phyloP scores from a whole-genome alignment of 2,797 vertebrate genomes.

The Fundulus diaphanus region DNA sequence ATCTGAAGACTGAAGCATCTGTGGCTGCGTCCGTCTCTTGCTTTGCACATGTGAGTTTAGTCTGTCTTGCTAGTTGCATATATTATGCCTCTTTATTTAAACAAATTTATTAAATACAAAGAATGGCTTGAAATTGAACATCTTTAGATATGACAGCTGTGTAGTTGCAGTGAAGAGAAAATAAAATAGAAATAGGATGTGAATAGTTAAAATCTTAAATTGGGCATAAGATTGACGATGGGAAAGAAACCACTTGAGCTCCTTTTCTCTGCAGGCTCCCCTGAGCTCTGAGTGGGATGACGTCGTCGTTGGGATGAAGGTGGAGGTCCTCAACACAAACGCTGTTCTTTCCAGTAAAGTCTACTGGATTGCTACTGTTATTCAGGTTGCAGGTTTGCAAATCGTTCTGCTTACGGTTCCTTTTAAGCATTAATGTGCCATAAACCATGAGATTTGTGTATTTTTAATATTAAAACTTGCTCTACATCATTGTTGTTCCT shows the following conservation, averaged over 20 bases:
- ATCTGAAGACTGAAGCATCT: slow-evolving; percentile 88
- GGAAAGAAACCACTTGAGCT: not conserved
- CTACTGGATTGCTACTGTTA: slow-evolving; percentile 94
- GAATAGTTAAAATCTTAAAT: not conserved
- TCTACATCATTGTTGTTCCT: not conserved
- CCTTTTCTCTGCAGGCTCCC: slow-evolving; percentile 80
- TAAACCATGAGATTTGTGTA: not conserved
- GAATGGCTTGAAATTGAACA: not conserved
- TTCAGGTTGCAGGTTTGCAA: slow-evolving; percentile 87
- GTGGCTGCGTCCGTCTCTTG: slow-evolving; percentile 90
- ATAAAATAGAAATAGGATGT: not conserved
- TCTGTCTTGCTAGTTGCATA: not conserved
- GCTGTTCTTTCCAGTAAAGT: slow-evolving; percentile 92
- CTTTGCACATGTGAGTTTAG: slow-evolving; percentile 92
- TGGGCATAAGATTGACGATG: not conserved
- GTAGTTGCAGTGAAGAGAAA: not conserved
- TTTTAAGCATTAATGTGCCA: not conserved
- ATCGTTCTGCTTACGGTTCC: not conserved
- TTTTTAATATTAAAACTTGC: not conserved
- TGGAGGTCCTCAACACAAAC: slow-evolving; percentile 93
- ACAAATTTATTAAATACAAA: not conserved
- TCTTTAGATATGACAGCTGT: not conserved
- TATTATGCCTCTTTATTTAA: not conserved
- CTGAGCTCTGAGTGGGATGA: slow-evolving; percentile 94
- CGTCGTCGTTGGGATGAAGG: slow-evolving; percentile 88